Base-by-base conservation (phyloP, 2,797 vertebrate species). In the Hylomyscus alleni region DNA sequence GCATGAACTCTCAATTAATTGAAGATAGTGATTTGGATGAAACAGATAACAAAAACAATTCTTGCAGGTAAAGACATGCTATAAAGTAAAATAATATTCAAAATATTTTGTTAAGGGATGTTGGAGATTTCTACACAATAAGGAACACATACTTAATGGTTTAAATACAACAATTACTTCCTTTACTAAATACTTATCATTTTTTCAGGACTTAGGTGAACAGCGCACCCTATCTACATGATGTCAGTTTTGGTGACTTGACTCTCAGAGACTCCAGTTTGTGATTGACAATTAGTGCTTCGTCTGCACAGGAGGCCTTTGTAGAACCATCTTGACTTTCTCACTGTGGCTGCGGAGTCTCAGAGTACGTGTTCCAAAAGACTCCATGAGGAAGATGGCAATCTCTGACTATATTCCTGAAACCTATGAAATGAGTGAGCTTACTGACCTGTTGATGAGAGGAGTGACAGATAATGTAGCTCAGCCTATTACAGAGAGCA, bases 11-110 rank as follows among this genome's bases (percentile, higher is more conserved):
- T 81, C 4, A 60, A 56, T 91, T 91, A 91, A 81, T 29, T 72
- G 54, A 95, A 1, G 1, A 4, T 76, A 13, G 31, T 84, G 29
- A 65, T 13, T 58, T 76, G 65, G 14, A 96, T 20, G 6, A 47
- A 85, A 81, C 22, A 62, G 17, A 40, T 50, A 34, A 84, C 34
- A 37, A 69, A 78, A 34, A 62, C 10, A 37, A 73, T 9, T 0
- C 9, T 88, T 58, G 13, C 9, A 69, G 15, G 20, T 58, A 69
- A 58, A 95, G 73, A 83, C 0, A 34, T 24, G 3, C 44, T 67
- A 58, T 81, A 73, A 84, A 78, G 24, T 9, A 54, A 91, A 85
- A 95, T 9, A 54, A 91, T 81, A 95, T 52, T 6, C 26, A 83
- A 24, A 12, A 85, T 12, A 54, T 34, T 72, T 31, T 76, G 14